Evolutionary conservation across 2,888 invertebrate species (phyloP).

Genomic region (Kuschelorhynchus macadamiae): DNA sequence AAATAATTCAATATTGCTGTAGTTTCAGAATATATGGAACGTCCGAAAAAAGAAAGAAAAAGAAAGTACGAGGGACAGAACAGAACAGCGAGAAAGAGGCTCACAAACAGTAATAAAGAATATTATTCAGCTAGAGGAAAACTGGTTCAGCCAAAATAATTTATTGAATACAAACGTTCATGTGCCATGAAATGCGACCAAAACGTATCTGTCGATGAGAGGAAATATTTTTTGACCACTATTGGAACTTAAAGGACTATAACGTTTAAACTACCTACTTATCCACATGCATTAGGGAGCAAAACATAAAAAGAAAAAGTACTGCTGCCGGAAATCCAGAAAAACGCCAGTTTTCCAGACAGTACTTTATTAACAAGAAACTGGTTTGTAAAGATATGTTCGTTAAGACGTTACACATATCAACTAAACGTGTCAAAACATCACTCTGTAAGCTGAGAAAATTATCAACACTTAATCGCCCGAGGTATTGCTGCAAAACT

Average conservation of each 20-base stretch:
- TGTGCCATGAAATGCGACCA: conserved; percentile 26
- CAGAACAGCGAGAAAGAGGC: conserved; percentile 16
- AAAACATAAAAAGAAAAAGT: not conserved
- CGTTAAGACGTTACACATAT: conserved; percentile 17
- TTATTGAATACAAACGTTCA: conserved; percentile 34
- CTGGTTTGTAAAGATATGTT: conserved; percentile 23
- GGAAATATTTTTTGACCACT: conserved; percentile 19
- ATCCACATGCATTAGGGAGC: no score
- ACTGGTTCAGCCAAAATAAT: conserved; percentile 31
- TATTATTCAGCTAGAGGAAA: conserved; percentile 44
- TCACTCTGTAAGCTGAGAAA: conserved; percentile 16
- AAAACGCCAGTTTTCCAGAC: conserved; percentile 18
- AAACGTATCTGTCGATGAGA: conserved; percentile 15
- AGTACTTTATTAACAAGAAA: conserved; percentile 10
- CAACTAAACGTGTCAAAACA: conserved; percentile 21
- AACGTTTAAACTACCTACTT: no score
- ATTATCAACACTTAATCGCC: conserved; percentile 15
- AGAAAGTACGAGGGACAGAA: conserved; percentile 16
- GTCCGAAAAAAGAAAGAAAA: conserved; percentile 20
- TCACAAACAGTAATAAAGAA: conserved; percentile 36
- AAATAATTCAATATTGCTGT: conserved; percentile 5
- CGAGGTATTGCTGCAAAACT: conserved; percentile 48
- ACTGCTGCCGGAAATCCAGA: conserved; percentile 10
- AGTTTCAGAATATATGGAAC: conserved; percentile 12
- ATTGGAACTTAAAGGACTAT: conserved; percentile 6